phyloP scores from a whole-genome alignment of 1,140 invertebrate genomes.

The Drosophila ananassae region DNA sequence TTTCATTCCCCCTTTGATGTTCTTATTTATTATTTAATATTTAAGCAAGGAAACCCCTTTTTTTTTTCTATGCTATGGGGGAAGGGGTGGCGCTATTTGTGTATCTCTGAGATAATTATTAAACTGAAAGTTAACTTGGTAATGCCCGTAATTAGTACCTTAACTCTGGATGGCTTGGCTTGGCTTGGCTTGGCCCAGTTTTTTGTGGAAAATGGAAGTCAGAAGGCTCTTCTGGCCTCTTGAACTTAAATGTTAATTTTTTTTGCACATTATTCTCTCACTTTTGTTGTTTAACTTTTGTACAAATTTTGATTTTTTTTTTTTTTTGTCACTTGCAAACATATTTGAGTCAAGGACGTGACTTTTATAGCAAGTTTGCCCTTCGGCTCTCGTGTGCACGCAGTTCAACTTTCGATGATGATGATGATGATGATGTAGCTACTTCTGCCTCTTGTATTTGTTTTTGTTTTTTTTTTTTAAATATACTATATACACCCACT shows the following conservation, averaged over 20 bases:
- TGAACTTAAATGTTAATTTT: conserved; percentile 50
- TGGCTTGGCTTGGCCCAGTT: too few species aligned
- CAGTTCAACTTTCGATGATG: conserved; percentile 33
- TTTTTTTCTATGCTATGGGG: too few species aligned
- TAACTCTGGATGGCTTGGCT: too few species aligned
- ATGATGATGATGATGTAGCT: conserved; percentile 39
- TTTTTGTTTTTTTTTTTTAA: background rate
- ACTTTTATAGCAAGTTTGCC: conserved; percentile 74
- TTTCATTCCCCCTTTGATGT: background rate
- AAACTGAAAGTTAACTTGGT: background rate
- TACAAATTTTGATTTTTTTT: conserved; percentile 4
- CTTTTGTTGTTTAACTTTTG: conserved; percentile 24
- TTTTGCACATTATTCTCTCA: conserved; percentile 5
- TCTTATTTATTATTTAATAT: background rate
- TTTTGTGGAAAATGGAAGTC: too few species aligned
- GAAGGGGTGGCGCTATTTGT: too few species aligned
- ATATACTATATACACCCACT: conserved; percentile 17
- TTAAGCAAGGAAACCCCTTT: too few species aligned
- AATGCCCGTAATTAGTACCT: background rate
- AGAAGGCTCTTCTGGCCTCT: background rate
- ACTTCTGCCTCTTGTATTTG: background rate
- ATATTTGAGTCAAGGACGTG: conserved; percentile 76
- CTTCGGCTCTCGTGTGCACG: conserved; percentile 50
- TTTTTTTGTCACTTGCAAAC: conserved; percentile 34
- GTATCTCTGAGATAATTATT: background rate